These are phyloP conservation scores for Schizopygopsis malacanthus DNA, from an alignment of 2,797 vertebrate species.

Conservation along the genomic window DNA sequence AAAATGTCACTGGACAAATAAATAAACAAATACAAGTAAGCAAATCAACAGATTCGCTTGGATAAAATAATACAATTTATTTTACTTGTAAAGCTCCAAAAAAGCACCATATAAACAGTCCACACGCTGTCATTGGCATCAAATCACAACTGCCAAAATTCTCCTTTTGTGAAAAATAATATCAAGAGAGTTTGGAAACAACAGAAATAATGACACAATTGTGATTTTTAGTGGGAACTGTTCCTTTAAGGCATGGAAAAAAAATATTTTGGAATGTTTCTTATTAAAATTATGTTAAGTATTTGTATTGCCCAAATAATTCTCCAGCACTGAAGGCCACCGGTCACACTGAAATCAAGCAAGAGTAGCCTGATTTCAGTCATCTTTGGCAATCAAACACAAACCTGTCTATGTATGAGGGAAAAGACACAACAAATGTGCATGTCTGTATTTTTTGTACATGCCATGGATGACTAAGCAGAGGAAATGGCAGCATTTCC, in stretches of 20 bases:
- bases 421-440: slow-evolving; percentile 8
- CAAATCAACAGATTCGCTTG: neutral
- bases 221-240: neutral
- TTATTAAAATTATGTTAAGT: neutral
- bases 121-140: neutral
- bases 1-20: neutral
- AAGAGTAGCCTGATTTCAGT: neutral
- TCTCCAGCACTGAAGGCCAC: neutral
- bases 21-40: neutral
- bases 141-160: neutral
- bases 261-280: neutral
- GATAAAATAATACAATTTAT: neutral
- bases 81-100: neutral
- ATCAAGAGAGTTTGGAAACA: neutral
- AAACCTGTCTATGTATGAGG: neutral
- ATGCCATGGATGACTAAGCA: slow-evolving; percentile 60
- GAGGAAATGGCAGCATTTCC: slow-evolving; percentile 77
- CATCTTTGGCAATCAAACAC: neutral
- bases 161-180: neutral
- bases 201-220: neutral
- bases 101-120: neutral
- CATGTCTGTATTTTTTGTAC: slow-evolving; percentile 41
- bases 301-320: slow-evolving; percentile 19
- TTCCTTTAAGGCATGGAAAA: neutral
- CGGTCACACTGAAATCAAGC: neutral